Base-by-base conservation (phyloP, 2,797 vertebrate genomes). In the Lutra lutra region DNA sequence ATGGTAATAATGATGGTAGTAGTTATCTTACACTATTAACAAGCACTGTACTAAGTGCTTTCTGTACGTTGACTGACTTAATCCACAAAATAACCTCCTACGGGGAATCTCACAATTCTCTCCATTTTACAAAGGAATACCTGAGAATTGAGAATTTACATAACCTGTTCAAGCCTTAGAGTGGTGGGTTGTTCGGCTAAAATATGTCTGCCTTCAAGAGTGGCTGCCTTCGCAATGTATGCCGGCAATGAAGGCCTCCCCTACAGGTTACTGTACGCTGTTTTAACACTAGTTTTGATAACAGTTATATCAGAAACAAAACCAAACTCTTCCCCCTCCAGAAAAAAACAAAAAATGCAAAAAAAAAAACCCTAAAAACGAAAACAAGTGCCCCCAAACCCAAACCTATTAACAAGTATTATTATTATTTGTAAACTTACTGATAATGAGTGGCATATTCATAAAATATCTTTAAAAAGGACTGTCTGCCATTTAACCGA, bases 401-500 rank as follows among this genome's bases (percentile, higher is more conserved):
- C 32, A 79, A 56, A 73, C 35, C 77, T 93, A 21, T 70, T 79
- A 84, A 43, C 32, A 43, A 75, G 89, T 48, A 0, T 62, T 90
- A 72, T 66, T 77, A 3, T 48, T 77, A 84, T 82, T 92, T 18
- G 82, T 86, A 27, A 46, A 62, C 43, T 72, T 87, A 66, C 85
- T 78, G 43, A 56, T 87, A 87, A 60, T 78, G 3, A 72, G 13
- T 58, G 29, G 10, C 14, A 32, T 78, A 86, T 40, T 75, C 18
- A 62, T 84, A 27, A 54, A 40, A n/a, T 88, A 18, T 35, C 29
- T 58, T 90, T 92, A 40, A 90, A 96, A 96, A 89, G 56, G 29
- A 79, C 25, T 84, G 23, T 92, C 21, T 95, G 93, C 77, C 64
- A 21, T 87, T 82, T 70, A 95, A 64, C 62, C 96, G 95, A 93